Base-by-base conservation (phyloP, 2,113 vertebrate genomes). In the Atlantisia rogersi region DNA sequence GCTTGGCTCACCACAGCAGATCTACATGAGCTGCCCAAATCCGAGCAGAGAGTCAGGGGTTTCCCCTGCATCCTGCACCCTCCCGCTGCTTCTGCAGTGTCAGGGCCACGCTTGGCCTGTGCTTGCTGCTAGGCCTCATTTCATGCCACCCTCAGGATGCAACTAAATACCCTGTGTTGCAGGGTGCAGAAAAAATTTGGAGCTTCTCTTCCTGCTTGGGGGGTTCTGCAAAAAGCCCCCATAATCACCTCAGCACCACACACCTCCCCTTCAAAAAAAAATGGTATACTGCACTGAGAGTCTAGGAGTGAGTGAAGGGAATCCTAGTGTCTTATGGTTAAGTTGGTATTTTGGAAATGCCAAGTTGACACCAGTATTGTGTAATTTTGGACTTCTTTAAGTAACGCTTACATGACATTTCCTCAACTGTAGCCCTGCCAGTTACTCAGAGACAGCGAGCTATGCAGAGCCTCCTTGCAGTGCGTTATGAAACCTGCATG, bases 61-160 rank as follows among this genome's bases (percentile, higher is more conserved):
- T 32, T 32, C 25, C 1, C 15, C 64, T 19, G 52, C 46, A 29
- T 5, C 17, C n/a, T 4, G 0, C 4, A 4, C 15, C 29, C 37
- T 75, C 46, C 71, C 0, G 1, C 62, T 28, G 83, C 63, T 37
- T 46, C 70, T 46, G 48, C 81, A 22, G 35, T 9, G 19, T 39
- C 24, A 1, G 0, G 4, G 19, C 70, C 64, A 21, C 0, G 1
- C 75, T 83, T 9, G 56, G 32, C 56, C 39, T 0, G 1, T 15
- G 15, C 10, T 31, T 70, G n/a, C 77, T 52, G 59, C 82, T 53
- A 16, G 78, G 11, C 18, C 35, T 35, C 3, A 0, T 39, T 70
- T 88, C 39, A 28, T 0, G 1, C 16, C 1, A 13, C 70, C 78
- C 55, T 12, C 67, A 31, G 46, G 32, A 52, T 69, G 28, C 78